phyloP scores from a whole-genome alignment of 2,888 invertebrate genomes.

The Deilephila elpenor region DNA sequence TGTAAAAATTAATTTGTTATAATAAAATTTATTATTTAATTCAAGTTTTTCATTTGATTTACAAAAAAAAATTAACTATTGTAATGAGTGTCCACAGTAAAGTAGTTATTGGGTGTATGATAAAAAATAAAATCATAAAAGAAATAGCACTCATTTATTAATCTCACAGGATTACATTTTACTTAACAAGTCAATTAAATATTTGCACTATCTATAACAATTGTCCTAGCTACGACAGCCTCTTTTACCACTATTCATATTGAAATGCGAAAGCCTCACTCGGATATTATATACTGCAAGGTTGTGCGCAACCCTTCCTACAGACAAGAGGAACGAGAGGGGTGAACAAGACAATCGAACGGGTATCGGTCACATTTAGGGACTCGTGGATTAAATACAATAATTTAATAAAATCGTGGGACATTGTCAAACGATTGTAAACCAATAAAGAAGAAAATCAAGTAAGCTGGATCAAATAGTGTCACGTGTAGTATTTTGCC shows the following conservation, averaged over 20 bases:
- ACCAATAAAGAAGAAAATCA: too few species aligned
- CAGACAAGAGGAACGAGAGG: too few species aligned
- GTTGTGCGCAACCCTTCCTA: too few species aligned
- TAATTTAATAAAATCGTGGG: too few species aligned
- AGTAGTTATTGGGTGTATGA: background rate
- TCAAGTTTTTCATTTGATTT: background rate
- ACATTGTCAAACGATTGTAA: too few species aligned
- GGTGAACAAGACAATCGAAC: too few species aligned
- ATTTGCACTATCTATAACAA: conserved; percentile 12
- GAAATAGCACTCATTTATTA: conserved; percentile 19
- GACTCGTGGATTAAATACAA: too few species aligned
- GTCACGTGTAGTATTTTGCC: too few species aligned
- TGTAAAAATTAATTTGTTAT: conserved; percentile 26
- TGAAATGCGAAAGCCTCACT: background rate
- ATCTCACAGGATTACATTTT: conserved; percentile 1
- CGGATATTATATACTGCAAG: background rate
- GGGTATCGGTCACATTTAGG: too few species aligned
- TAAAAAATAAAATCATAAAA: background rate
- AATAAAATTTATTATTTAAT: conserved; percentile 4
- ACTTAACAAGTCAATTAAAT: background rate
- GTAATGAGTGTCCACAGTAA: too few species aligned
- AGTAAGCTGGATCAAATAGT: too few species aligned
- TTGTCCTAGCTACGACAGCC: conserved; percentile 21
- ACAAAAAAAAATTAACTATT: too few species aligned
- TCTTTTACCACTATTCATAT: background rate